Base-by-base conservation (phyloP, 1,140 invertebrate species). In the Popillia japonica region DNA sequence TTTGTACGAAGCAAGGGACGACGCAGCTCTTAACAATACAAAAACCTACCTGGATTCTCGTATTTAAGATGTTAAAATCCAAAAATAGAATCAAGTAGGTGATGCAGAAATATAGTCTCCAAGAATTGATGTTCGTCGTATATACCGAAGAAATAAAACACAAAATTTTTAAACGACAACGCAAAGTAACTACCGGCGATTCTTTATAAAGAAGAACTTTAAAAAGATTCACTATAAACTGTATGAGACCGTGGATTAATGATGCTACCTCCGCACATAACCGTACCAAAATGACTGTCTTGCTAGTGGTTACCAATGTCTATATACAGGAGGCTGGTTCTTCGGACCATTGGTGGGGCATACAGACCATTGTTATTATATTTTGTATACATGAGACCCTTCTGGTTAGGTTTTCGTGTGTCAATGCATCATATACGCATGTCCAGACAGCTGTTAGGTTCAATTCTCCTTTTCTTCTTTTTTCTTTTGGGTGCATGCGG, bases 231-330 rank as follows among this genome's bases (percentile, higher is more conserved):
- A 55, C 48, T 68, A 14, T 27, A 9, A 61, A 22, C 59, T 20
- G 7, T 14, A 27, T 34, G 27, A 68, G 61, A 34, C 61, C 61
- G 48, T 6, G 61, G 22, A 68, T 20, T 68, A 22, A 22, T 27
- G 61, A 68, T 68, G 61, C 61, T 68, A 10, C 61, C 11, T 20
- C 22, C 61, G 61, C 61, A 68, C 61, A 34, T 68, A 68, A 68
- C 61, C 61, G 61, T 68, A 68, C 61, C 61, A 68, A 68, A 68
- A 68, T 68, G 61, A 68, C 61, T 68, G 61, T 68, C 61, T 68
- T 68, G 61, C 61, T n/a, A 34, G 22, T 68, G 61, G 61, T 22
- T 68, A 68, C 61, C 61, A 68, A 68, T 68, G 61, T 68, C 61
- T 68, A 68, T 68, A 68, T 68, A 68, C 61, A 68, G 61, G 48